Percentiles rank a stretch among this genome's conserved stretches.
Evolutionary conservation across 1,140 invertebrate genomes (phyloP).

Genomic region (Caerostris extrusa): DNA sequence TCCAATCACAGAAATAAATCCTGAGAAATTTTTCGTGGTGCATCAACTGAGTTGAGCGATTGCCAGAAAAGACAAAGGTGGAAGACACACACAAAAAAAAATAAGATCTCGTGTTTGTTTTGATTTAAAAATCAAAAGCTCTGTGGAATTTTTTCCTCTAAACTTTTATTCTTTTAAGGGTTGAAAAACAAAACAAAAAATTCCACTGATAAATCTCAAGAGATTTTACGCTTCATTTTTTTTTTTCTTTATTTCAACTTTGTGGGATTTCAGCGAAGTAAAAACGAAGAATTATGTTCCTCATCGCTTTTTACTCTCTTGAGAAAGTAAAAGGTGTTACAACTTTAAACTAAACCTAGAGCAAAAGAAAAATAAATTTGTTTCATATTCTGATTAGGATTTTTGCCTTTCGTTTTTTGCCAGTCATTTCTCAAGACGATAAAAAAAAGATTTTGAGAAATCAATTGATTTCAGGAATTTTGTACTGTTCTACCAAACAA

Average conservation of each 20-base stretch:
- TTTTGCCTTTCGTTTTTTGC: neutral
- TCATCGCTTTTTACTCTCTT: neutral
- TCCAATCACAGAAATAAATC: neutral
- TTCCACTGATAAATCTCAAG: slow-evolving; percentile 2
- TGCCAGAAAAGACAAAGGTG: neutral
- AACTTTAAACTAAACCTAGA: neutral
- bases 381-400: neutral
- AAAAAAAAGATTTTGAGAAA: neutral
- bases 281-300: neutral
- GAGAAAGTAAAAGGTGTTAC: neutral
- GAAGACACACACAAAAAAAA: neutral
- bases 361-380: neutral
- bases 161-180: neutral
- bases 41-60: neutral
- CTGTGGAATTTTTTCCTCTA: neutral
- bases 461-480: neutral
- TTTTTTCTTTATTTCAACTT: neutral
- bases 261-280: neutral
- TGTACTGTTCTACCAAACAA: neutral
- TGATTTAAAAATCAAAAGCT: slow-evolving; percentile 40
- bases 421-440: neutral
- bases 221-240: neutral
- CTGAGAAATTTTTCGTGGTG: neutral
- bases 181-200: neutral
- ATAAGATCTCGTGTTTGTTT: slow-evolving; percentile 2